Evolutionary conservation across 1,140 invertebrate genomes (phyloP), one percentile per base, ranked within the genome.

Genomic region (Lepidurus packardi): DNA sequence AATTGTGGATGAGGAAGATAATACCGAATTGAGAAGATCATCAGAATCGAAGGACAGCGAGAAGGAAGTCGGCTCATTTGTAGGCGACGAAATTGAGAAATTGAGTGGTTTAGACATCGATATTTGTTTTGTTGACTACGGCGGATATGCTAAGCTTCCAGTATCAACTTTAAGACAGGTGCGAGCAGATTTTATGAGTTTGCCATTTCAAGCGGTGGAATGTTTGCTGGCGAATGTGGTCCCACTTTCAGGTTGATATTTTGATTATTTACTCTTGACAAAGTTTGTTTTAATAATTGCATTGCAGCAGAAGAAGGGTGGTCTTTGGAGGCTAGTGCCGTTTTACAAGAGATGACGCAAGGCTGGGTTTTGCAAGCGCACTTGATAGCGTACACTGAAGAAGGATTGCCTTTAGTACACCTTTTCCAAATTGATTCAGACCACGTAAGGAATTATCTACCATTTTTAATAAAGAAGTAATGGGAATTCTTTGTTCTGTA

Each of bases 181-280:
- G 79, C 89, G 94, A 80, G 91, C 90, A 79, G 95, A 98, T 85
- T 98, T 96, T 84, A 91, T 97, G 87, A 88, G 90, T 42, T 86
- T 98, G 82, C 97, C 97, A 24, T 98, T 98, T 88, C 97, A 98
- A 90, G 94, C 96, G 73, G 92, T 93, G 47, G 97, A 98, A 88
- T 95, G 96, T 83, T 91, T 91, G 83, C 86, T 99, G 82, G 94
- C 94, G 10, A 92, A 96, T 86, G 89, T 99, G 78, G 89, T 90
- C 85, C 94, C 96, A 73, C 87, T 90, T 74, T 89, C 91, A 86
- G 90, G 93, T 92, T 34, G 77, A 44, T 53, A 76, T 43, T 77
- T 75, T 73, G 44, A 77, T 75, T 43, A 45, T 75, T 34, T 9
- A 78, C 77, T 78, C 47, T 76, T 76, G 79, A 76, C 81, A 79